Evolutionary conservation across 2,888 invertebrate genomes (phyloP), one percentile per base, ranked within the genome.

Genomic region (Agrotis segetum): DNA sequence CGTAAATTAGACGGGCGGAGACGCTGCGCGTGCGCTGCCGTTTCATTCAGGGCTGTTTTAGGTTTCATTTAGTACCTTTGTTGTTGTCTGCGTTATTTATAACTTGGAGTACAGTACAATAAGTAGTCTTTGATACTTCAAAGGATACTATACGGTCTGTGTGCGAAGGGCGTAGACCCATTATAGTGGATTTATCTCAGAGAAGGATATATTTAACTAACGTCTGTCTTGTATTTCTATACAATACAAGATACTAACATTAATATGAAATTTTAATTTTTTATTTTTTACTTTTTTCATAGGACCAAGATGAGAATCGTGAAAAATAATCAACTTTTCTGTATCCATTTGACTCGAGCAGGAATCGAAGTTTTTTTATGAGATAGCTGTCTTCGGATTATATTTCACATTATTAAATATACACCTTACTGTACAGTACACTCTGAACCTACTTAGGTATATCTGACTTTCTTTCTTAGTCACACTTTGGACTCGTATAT

Each of bases 1-100:
- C 85, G 87, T 91, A 91, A 92, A 91, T 92, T 91, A 91, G 88
- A 82, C 85, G 85, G 83, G 84, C 84, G 73, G 85, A 86, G 87
- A 81, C 84, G 78, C 65, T 78, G 82, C 81, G 77, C 58, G 71
- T 73, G 73, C 71, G 76, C 73, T 83, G 78, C 56, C 79, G 83
- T 87, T 87, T 86, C 84, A 84, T 86, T 86, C 85, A 92, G 90
- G 89, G 91, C 75, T 90, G 89, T 87, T 83, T 88, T 85, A 86
- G 71, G 63, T 74, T 67, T 67, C 56, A 63, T 72, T 75, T 77
- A 77, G 47, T 81, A 62, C 72, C 70, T 83, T 81, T 78, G 75
- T 73, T 75, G 70, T 66, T 62, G 73, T 77, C 75, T 77, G 70
- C 62, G 71, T 78, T 83, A 83, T 83, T 84, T 70, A 79, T 79